phyloP scores from a whole-genome alignment of 2,797 vertebrate species.

The Anguilla obscura region DNA sequence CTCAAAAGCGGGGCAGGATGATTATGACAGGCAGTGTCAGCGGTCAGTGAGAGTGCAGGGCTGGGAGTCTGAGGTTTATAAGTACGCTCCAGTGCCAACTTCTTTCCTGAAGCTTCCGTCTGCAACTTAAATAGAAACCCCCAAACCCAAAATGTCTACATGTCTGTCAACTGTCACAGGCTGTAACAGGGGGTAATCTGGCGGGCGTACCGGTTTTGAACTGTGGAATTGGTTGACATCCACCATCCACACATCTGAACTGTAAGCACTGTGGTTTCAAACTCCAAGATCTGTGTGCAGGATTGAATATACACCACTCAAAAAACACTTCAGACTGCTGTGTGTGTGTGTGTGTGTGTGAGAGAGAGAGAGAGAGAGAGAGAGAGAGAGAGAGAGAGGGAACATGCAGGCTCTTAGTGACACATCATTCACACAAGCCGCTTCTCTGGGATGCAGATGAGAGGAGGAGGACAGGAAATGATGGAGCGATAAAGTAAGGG shows the following conservation, averaged over 20 bases:
- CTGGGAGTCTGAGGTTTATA: not conserved
- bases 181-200: not conserved
- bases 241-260: not conserved
- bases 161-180: not conserved
- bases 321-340: not conserved
- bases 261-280: not conserved
- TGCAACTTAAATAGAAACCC: not conserved
- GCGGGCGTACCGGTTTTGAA: not conserved
- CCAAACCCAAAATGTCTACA: not conserved
- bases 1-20: not conserved
- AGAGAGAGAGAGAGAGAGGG: not conserved
- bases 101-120: not conserved
- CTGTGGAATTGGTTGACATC: not conserved
- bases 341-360: not conserved
- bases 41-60: not conserved
- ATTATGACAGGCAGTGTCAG: not conserved
- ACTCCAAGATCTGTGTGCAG: not conserved
- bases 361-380: not conserved
- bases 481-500: not conserved
- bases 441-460: not conserved
- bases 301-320: not conserved
- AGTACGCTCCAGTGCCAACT: not conserved
- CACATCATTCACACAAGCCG: not conserved
- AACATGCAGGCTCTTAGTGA: not conserved
- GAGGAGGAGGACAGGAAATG: not conserved